Percentiles rank a stretch among this genome's conserved stretches.
Conservation (phyloP, 2,113 vertebrate genomes). For the Lepus americanus region DNA sequence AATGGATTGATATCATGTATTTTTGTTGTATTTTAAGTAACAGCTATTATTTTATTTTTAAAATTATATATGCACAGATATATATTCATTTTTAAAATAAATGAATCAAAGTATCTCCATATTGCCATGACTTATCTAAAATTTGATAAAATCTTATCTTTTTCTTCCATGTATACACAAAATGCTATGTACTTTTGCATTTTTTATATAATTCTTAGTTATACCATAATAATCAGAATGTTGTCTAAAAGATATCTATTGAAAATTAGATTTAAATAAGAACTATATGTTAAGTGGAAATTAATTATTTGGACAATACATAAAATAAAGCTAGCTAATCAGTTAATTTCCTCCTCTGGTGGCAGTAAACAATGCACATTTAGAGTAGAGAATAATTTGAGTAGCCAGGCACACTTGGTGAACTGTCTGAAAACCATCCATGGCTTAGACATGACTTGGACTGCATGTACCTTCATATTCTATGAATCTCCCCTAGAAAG, state of each 20-base stretch:
- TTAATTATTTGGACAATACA: constrained; percentile 7
- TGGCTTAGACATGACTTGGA: neutral
- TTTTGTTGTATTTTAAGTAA: neutral
- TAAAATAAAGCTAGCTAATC: neutral
- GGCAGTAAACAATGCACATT: constrained; percentile 7
- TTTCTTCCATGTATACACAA: neutral
- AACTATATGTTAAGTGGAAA: neutral
- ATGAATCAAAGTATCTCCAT: neutral
- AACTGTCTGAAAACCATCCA: constrained; percentile 3
- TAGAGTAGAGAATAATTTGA: neutral
- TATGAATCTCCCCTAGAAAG: neutral
- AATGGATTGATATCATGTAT: no score
- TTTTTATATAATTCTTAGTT: neutral
- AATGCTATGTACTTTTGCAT: neutral
- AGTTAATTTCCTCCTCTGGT: neutral
- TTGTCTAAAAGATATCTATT: neutral
- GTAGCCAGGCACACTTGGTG: neutral
- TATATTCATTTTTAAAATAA: neutral
- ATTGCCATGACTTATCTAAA: constrained; percentile 22
- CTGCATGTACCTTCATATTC: neutral
- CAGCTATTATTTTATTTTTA: neutral
- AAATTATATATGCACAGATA: neutral
- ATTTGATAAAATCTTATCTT: neutral
- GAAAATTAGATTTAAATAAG: neutral
- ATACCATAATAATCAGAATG: neutral